A percentile compares a stretch with the other conserved stretches of the same genome.
Evolutionary conservation across 1,140 invertebrate species (phyloP).

Genomic region (Pachypeltis micranthus): DNA sequence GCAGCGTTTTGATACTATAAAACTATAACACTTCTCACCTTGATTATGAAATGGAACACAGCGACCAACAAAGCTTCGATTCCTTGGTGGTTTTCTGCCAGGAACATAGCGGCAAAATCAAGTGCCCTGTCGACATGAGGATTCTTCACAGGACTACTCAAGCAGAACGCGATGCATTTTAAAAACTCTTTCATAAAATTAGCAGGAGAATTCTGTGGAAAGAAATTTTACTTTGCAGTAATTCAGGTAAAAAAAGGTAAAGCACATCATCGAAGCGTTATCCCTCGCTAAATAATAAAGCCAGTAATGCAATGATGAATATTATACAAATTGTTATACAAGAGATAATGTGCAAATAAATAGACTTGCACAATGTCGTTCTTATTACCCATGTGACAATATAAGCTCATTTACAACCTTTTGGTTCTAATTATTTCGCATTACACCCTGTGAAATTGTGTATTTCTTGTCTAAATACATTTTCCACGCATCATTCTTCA

Average conservation of each 20-base stretch:
- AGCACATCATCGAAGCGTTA: background rate
- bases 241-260: background rate
- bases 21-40: too few species aligned
- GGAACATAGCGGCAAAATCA: conserved; percentile 45
- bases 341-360: too few species aligned
- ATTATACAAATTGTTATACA: background rate
- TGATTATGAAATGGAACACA: conserved; percentile 42
- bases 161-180: conserved; percentile 28
- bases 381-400: background rate
- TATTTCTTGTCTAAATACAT: too few species aligned
- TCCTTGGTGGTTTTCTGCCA: conserved; percentile 30
- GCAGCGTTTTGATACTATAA: too few species aligned
- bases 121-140: conserved; percentile 40
- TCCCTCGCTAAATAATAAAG: background rate
- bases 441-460: too few species aligned
- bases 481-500: too few species aligned
- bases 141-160: conserved; percentile 33
- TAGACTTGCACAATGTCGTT: background rate
- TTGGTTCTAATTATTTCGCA: too few species aligned
- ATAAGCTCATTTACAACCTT: too few species aligned
- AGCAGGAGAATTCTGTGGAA: background rate
- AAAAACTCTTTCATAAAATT: conserved; percentile 25
- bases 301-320: background rate
- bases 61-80: conserved; percentile 32
- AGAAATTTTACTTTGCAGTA: too few species aligned